Evolutionary conservation across 2,113 vertebrate species (phyloP), one percentile per base, ranked within the genome.

Genomic region (Phylloscopus trochiloides): DNA sequence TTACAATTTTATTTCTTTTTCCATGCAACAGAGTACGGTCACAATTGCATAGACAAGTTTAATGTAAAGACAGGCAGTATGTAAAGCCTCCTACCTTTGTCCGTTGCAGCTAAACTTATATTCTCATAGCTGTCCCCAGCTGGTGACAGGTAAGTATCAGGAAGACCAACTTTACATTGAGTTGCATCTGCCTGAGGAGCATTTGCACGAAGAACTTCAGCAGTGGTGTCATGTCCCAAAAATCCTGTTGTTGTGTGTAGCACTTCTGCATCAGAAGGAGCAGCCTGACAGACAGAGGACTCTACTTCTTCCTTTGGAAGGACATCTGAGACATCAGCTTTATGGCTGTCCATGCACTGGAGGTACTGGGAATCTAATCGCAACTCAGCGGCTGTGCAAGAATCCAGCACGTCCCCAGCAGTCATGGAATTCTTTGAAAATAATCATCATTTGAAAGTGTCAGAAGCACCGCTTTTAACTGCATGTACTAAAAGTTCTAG

Each of bases 71-170:
- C 12, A 10, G 15, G 2, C n/a, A 65, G 8, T 22, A 88, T 5
- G 20, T 70, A 51, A 73, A 68, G 20, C 19, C 86, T 96, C 97
- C 72, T 92, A 98, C 97, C 95, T 89, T 92, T 95, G 81, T 96
- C 90, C 66, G 43, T 3, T 18, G 93, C 43, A 58, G 89, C 32
- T 3, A 74, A 85, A 95, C 43, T 57, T 36, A 76, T 84, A 63
- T 81, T 97, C 21, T 93, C 91, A 92, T 42, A 93, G 88, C 80
- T 97, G 55, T 97, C 94, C 73, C 95, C 95, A 83, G 97, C 95
- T 94, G 98, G 98, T 80, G 98, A 98, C 85, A 98, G 97, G 84
- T 98, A 98, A 62, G 96, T 93, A 57, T 98, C 91, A 80, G 98
- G 95, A 77, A 99, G 97, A 75, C 98, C 97, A 31, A 59, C 62